Evolutionary conservation across 1,140 invertebrate genomes (phyloP).

Genomic region (Trachymyrmex septentrionalis): DNA sequence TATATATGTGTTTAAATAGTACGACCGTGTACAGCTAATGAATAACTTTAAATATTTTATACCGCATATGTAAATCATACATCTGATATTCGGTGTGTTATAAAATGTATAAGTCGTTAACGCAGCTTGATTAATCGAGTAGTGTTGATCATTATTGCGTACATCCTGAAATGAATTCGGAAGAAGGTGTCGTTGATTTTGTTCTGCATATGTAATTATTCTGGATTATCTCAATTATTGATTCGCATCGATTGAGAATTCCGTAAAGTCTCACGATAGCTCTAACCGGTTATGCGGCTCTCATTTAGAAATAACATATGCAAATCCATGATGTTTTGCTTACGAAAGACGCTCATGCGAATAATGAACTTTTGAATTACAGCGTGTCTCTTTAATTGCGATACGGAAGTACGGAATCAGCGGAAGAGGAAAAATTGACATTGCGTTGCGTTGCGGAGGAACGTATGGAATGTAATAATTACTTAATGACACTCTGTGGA

Average conservation of each 20-base stretch:
- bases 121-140: slow-evolving; percentile 59
- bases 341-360: neutral
- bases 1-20: no score
- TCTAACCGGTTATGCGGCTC: slow-evolving; percentile 24
- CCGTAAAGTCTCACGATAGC: neutral
- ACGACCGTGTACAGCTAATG: no score
- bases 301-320: slow-evolving; percentile 32
- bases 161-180: neutral
- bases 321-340: slow-evolving; percentile 19
- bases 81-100: neutral
- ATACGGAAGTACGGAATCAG: neutral
- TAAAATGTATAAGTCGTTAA: neutral
- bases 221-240: slow-evolving; percentile 25
- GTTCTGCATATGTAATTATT: slow-evolving; percentile 3
- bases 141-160: slow-evolving; percentile 38
- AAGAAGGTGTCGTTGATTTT: neutral
- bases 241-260: slow-evolving; percentile 2
- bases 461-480: slow-evolving; percentile 34
- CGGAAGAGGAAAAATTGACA: neutral
- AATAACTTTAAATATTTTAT: no score
- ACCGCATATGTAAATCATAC: no score
- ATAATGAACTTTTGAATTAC: slow-evolving; percentile 12
- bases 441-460: neutral
- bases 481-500: slow-evolving; percentile 26
- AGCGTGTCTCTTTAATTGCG: neutral